These are phyloP conservation scores for Girardinus metallicus DNA, from an alignment of 2,797 vertebrate species.

Conservation along the genomic window DNA sequence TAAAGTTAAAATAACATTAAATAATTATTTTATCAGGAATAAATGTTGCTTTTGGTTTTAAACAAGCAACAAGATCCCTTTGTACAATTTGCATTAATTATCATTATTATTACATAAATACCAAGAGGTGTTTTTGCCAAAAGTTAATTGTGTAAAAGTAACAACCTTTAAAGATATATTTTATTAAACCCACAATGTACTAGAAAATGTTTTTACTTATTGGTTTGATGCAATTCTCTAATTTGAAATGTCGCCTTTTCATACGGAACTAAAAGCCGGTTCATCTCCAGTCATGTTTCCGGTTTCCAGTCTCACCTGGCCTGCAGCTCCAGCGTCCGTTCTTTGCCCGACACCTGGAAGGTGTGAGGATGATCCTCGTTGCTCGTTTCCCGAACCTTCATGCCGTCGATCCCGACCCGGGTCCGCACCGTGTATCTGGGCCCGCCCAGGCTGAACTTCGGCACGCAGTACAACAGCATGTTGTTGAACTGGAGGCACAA, in stretches of 20 bases:
- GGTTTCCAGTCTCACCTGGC: too few species aligned
- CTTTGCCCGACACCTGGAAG: conserved; percentile 97
- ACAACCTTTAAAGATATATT: too few species aligned
- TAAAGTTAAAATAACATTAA: neutral
- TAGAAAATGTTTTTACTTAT: too few species aligned
- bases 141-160: neutral
- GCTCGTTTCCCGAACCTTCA: conserved; percentile 91
- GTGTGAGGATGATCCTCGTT: conserved; percentile 98
- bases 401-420: conserved; percentile 92
- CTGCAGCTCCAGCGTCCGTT: conserved; percentile 93
- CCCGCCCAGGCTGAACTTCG: conserved; percentile 95
- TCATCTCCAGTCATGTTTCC: too few species aligned
- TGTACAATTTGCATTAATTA: neutral
- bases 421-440: conserved; percentile 93
- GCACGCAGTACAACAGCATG: conserved; percentile 97
- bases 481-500: conserved; percentile 90
- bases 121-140: neutral
- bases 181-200: too few species aligned
- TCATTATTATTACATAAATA: neutral
- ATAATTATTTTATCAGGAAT: neutral
- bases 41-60: neutral
- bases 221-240: too few species aligned
- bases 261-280: too few species aligned
- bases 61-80: neutral
- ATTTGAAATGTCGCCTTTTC: too few species aligned